Percentiles rank a stretch among this genome's conserved stretches.
Evolutionary conservation across 2,797 vertebrate genomes (phyloP).

Genomic region (Pipistrellus kuhlii): DNA sequence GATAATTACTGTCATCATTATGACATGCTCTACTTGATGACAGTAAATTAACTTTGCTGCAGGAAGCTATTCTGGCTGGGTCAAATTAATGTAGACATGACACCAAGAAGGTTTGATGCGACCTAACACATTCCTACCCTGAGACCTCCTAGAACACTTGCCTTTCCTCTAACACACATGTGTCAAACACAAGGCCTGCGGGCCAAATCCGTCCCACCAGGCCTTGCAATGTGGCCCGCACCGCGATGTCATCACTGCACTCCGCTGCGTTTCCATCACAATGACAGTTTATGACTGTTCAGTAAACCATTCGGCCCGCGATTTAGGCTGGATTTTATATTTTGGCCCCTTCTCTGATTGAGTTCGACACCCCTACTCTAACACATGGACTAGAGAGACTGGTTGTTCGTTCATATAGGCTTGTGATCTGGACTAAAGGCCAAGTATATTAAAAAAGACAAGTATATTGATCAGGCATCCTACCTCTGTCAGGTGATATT

Average conservation of each 20-base stretch:
- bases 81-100: neutral
- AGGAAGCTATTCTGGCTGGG: neutral
- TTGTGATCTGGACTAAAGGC: neutral
- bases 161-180: neutral
- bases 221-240: no score
- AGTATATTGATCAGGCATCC: neutral
- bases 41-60: slow-evolving; percentile 2
- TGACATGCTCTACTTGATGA: neutral
- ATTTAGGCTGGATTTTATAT: no score
- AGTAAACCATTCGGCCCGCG: no score
- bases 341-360: no score
- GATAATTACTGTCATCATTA: slow-evolving; percentile 20
- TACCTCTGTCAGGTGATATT: neutral
- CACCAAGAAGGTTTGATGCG: neutral
- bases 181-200: no score
- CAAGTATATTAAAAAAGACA: neutral
- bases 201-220: no score
- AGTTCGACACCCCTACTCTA: no score
- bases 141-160: neutral
- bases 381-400: neutral
- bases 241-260: no score
- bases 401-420: neutral
- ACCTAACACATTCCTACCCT: neutral
- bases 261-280: no score
- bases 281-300: no score